Percentiles rank a stretch among this genome's conserved stretches.
These are phyloP conservation scores for Sinocyclocheilus rhinocerous DNA, from an alignment of 2,113 vertebrate genomes.

Conservation along the genomic window DNA sequence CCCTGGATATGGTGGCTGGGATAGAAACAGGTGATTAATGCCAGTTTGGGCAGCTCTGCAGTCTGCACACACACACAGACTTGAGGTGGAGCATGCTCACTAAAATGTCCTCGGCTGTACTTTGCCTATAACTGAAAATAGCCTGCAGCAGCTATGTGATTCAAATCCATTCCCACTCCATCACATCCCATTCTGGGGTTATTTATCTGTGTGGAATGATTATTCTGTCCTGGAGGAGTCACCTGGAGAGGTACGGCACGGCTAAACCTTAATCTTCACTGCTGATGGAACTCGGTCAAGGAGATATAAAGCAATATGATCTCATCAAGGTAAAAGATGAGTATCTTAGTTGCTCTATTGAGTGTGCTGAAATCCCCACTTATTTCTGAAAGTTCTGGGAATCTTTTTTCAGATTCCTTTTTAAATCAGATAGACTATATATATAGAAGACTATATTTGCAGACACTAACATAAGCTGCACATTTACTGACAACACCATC, in stretches of 20 bases:
- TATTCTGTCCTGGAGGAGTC: constrained; percentile 33
- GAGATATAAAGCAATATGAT: constrained; percentile 2
- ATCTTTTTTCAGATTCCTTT: constrained; percentile 7
- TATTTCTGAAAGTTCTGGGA: background rate
- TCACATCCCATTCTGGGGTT: constrained; percentile 16
- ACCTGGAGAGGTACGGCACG: constrained; percentile 14
- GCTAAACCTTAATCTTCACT: constrained; percentile 27
- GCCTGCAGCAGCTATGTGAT: background rate
- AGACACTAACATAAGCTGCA: background rate
- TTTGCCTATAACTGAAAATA: constrained; percentile 18
- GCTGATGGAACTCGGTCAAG: constrained; percentile 37
- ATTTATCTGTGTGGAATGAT: constrained; percentile 24
- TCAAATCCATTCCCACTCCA: constrained; percentile 1
- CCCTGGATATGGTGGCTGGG: background rate
- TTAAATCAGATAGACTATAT: background rate
- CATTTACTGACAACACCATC: background rate
- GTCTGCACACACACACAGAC: background rate
- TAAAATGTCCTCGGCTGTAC: background rate
- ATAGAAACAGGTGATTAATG: constrained; percentile 5
- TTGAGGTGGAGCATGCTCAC: background rate
- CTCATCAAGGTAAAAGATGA: constrained; percentile 19
- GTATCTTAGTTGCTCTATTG: background rate
- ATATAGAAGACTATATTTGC: background rate
- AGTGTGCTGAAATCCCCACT: constrained; percentile 1
- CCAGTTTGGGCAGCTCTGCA: background rate